Conservation (phyloP, 2,113 vertebrate species). For the Chloroceryle aenea region DNA sequence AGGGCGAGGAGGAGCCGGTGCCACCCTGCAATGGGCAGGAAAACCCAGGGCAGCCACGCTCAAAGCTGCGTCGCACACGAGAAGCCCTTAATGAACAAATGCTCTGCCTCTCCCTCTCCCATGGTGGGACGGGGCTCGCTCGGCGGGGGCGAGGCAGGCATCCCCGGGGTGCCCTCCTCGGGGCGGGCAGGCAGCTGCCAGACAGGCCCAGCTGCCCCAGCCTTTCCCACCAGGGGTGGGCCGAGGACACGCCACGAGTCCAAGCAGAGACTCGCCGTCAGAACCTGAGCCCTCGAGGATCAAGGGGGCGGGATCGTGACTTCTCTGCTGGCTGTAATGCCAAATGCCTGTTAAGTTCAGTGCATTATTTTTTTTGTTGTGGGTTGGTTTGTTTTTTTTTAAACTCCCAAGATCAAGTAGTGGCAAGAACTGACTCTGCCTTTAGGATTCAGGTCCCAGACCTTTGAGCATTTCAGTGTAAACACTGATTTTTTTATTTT, state of each 20-base stretch:
- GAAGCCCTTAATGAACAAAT: rapidly evolving
- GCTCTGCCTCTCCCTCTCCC: not conserved
- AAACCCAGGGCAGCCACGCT: rapidly evolving
- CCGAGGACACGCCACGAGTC: rapidly evolving
- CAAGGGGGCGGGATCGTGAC: not conserved
- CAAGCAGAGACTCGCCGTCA: rapidly evolving
- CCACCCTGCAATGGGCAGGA: rapidly evolving
- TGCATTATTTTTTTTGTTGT: no score
- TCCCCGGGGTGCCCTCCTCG: rapidly evolving
- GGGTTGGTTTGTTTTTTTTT: not conserved
- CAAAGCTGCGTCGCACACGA: rapidly evolving
- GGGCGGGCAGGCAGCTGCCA: rapidly evolving
- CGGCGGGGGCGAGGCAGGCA: not conserved
- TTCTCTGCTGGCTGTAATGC: not conserved
- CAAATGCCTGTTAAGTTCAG: not conserved
- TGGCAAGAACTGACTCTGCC: not conserved
- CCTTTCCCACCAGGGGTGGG: not conserved
- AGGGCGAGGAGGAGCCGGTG: rapidly evolving
- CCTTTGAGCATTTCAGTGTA: slow-evolving; percentile 28
- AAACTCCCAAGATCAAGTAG: not conserved
- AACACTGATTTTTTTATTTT: not conserved
- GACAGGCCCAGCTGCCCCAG: not conserved
- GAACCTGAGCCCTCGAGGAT: rapidly evolving
- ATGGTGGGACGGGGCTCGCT: rapidly evolving
- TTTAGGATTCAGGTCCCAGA: not conserved